Evolutionary conservation across 2,888 invertebrate genomes (phyloP).

Genomic region (Athalia cordata): DNA sequence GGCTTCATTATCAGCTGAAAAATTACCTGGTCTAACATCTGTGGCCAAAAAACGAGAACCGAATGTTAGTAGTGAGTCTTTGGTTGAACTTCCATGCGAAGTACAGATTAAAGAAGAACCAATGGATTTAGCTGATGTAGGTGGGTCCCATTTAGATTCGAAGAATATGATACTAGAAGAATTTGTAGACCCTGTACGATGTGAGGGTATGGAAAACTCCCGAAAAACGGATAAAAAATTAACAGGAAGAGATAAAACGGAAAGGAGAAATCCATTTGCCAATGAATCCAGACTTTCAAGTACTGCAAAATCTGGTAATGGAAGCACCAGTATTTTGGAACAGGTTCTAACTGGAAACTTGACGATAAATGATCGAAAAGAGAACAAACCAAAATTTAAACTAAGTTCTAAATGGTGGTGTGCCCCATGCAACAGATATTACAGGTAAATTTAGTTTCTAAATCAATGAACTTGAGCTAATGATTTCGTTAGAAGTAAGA

Average conservation of each 20-base stretch:
- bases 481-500: too few species aligned
- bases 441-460: conserved; percentile 54
- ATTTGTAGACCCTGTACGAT: background rate
- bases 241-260: background rate
- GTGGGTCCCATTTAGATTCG: background rate
- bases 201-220: conserved; percentile 1
- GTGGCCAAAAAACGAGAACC: conserved; percentile 26
- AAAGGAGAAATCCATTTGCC: background rate
- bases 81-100: conserved; percentile 64
- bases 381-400: conserved; percentile 55
- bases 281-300: background rate
- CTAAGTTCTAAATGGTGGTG: conserved; percentile 66
- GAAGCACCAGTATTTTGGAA: conserved; percentile 64
- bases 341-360: conserved; percentile 64
- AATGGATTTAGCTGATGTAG: conserved; percentile 30
- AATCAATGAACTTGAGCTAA: background rate
- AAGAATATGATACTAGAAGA: conserved; percentile 1
- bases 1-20: conserved; percentile 56
- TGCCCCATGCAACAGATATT: conserved; percentile 67
- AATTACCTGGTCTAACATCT: conserved; percentile 42
- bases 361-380: conserved; percentile 63
- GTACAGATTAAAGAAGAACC: conserved; percentile 66
- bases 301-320: background rate
- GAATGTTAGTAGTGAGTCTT: conserved; percentile 54
- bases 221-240: background rate